phyloP scores from a whole-genome alignment of 30 jellyfish, hydroid and myxozoan genomes.

The Pelagia noctiluca region DNA sequence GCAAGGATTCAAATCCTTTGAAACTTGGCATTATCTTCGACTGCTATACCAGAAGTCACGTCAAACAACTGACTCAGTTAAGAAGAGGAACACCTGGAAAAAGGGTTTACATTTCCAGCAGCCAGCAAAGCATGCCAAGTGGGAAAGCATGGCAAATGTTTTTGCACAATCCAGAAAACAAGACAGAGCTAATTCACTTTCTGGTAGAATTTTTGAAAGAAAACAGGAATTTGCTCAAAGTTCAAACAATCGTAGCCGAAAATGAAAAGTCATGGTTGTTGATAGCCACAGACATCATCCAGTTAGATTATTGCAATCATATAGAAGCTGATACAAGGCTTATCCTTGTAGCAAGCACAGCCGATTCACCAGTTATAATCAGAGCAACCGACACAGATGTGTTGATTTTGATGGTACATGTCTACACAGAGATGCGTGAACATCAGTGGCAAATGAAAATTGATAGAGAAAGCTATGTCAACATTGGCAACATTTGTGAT shows the following conservation, averaged over 20 bases:
- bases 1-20: too few relatives aligned
- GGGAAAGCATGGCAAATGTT: too few relatives aligned
- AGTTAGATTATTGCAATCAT: conserved; percentile 7
- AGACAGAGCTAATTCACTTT: too few relatives aligned
- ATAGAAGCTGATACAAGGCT: conserved; percentile 40
- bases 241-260: background rate
- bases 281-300: background rate
- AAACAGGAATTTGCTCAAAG: background rate
- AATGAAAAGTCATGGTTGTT: background rate
- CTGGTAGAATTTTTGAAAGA: too few relatives aligned
- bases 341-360: conserved; percentile 37
- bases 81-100: too few relatives aligned
- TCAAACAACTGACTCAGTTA: too few relatives aligned
- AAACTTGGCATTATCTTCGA: too few relatives aligned
- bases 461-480: conserved; percentile 2
- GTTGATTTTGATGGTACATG: background rate
- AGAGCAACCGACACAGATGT: conserved; percentile 10
- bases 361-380: conserved; percentile 29
- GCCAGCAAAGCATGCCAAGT: too few relatives aligned
- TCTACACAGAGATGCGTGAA: background rate
- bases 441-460: background rate
- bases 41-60: too few relatives aligned
- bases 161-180: too few relatives aligned
- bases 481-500: conserved; percentile 20
- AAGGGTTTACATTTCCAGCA: too few relatives aligned